These are phyloP conservation scores for Junonia oenone DNA, from an alignment of 2,888 invertebrate genomes.

Conservation along the genomic window DNA sequence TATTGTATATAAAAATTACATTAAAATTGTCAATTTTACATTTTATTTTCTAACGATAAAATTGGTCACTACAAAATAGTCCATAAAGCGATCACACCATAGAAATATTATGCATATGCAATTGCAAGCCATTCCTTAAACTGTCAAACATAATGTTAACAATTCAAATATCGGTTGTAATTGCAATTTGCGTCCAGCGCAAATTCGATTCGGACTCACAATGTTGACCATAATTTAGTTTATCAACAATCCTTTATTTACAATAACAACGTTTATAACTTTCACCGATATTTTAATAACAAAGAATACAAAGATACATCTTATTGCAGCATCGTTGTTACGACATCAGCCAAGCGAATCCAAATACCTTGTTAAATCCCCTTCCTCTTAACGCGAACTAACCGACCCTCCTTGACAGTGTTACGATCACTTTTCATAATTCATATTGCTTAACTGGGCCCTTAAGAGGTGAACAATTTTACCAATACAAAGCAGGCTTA, in stretches of 20 bases:
- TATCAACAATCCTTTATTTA: conserved; percentile 26
- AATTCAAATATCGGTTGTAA: not conserved
- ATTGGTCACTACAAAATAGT: conserved; percentile 80
- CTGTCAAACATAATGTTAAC: not conserved
- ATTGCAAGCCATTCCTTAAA: conserved; percentile 5
- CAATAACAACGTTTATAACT: conserved; percentile 24
- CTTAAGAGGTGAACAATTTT: conserved; percentile 38
- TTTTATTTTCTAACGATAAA: conserved; percentile 68
- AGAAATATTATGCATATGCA: conserved; percentile 60
- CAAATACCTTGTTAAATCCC: conserved; percentile 11
- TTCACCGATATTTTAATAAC: conserved; percentile 5
- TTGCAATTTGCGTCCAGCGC: conserved; percentile 24
- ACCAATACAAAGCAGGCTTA: conserved; percentile 47
- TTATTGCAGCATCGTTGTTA: not conserved
- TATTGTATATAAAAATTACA: conserved; percentile 80
- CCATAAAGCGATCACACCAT: conserved; percentile 70
- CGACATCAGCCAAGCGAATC: not conserved
- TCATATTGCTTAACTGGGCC: conserved; percentile 25
- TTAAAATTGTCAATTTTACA: conserved; percentile 79
- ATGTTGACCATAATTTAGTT: conserved; percentile 5
- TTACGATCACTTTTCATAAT: conserved; percentile 24
- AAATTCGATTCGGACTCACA: conserved; percentile 1
- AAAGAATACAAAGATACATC: conserved; percentile 1
- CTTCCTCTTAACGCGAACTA: not conserved
- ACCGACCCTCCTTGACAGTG: not conserved